phyloP scores from a whole-genome alignment of 2,113 vertebrate genomes.

The Apteryx mantelli region DNA sequence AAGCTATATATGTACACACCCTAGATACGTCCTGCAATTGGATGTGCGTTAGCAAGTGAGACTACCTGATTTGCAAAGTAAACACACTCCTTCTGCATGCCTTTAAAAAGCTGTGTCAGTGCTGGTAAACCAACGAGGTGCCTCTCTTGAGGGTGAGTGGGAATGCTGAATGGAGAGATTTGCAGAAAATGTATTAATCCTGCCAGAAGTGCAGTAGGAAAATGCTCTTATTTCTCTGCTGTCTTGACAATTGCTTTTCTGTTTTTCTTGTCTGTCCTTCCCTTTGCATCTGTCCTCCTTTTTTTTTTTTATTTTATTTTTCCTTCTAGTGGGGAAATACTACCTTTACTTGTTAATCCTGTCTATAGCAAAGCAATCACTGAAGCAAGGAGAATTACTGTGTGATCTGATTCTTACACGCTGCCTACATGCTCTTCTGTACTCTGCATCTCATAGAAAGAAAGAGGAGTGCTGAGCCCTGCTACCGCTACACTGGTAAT shows the following conservation, averaged over 20 bases:
- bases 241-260: conserved; percentile 72
- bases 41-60: not conserved
- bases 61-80: not conserved
- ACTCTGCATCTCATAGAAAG: conserved; percentile 77
- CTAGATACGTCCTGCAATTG: not conserved
- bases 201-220: conserved; percentile 4
- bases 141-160: not conserved
- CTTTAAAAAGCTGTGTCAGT: not conserved
- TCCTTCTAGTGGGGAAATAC: conserved; percentile 73
- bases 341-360: conserved; percentile 87
- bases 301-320: conserved; percentile 58
- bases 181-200: conserved; percentile 30
- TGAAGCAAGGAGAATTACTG: conserved; percentile 79
- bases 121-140: not conserved
- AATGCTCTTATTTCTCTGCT: conserved; percentile 62
- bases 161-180: not conserved
- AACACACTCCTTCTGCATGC: not conserved
- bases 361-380: conserved; percentile 84
- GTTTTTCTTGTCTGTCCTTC: conserved; percentile 68
- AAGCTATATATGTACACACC: too few species aligned
- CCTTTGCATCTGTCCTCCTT: conserved; percentile 69
- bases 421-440: conserved; percentile 79
- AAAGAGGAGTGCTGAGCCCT: conserved; percentile 73
- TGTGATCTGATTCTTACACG: conserved; percentile 80
- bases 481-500: conserved; percentile 83